Percentiles rank a stretch among this genome's conserved stretches.
Evolutionary conservation across 1,140 invertebrate genomes (phyloP).

Genomic region (Papilio machaon): DNA sequence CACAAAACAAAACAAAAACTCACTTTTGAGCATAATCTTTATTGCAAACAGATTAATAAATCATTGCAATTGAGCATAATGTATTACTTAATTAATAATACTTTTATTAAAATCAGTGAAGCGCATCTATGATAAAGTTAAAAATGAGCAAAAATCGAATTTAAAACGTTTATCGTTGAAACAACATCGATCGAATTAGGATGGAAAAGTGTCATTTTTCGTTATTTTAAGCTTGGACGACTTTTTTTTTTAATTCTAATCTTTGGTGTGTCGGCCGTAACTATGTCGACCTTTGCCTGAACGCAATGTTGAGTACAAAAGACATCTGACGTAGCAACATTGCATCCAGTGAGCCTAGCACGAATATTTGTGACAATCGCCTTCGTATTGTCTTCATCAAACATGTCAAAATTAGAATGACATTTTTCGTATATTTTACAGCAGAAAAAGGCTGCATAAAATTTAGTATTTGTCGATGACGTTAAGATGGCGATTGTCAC

Average conservation of each 20-base stretch:
- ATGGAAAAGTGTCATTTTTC: constrained; percentile 51
- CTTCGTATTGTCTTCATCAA: no score
- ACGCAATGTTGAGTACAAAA: constrained; percentile 49
- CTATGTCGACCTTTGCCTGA: constrained; percentile 60
- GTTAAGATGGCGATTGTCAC: no score
- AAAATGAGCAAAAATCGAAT: constrained; percentile 59
- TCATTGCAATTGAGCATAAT: constrained; percentile 72
- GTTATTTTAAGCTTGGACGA: constrained; percentile 59
- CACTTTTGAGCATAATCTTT: constrained; percentile 77
- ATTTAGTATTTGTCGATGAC: no score
- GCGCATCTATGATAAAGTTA: constrained; percentile 53
- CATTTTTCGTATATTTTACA: no score
- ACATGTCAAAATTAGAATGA: no score
- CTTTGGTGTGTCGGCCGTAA: constrained; percentile 79
- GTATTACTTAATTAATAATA: constrained; percentile 58
- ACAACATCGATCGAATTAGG: constrained; percentile 43
- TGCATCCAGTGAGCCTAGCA: constrained; percentile 46
- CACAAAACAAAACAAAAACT: constrained; percentile 67
- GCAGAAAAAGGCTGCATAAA: no score
- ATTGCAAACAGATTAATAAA: constrained; percentile 59
- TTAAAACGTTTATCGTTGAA: constrained; percentile 46
- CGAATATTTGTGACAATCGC: no score
- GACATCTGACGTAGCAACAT: constrained; percentile 36
- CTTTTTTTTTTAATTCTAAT: constrained; percentile 74
- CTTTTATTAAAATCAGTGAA: constrained; percentile 56